Evolutionary conservation across 2,113 vertebrate genomes (phyloP).

Genomic region (Strix aluco): DNA sequence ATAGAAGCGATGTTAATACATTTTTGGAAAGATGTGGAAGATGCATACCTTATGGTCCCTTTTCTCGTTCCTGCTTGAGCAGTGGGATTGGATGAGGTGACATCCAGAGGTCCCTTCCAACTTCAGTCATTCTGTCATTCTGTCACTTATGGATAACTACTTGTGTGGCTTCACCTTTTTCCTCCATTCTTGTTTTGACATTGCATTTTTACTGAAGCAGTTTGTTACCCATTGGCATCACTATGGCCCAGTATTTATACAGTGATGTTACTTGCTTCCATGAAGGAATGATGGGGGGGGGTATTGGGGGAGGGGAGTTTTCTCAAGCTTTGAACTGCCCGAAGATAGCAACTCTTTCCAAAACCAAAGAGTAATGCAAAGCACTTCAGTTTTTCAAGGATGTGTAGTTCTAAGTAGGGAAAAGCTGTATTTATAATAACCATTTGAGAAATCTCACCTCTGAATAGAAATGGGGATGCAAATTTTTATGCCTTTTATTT

Average conservation of each 20-base stretch:
- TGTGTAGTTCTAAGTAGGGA: not conserved
- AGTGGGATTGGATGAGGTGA: not conserved
- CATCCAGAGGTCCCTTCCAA: not conserved
- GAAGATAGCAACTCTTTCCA: not conserved
- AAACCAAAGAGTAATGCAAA: not conserved
- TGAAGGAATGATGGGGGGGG: not conserved
- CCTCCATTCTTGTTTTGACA: not conserved
- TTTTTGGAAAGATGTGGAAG: not conserved
- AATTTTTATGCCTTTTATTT: not conserved
- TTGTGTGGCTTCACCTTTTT: not conserved
- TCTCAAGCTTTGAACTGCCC: not conserved
- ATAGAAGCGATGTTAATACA: not conserved
- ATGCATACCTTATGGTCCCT: not conserved
- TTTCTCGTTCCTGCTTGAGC: not conserved
- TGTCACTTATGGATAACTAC: not conserved
- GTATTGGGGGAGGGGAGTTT: accelerated
- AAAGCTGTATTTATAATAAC: not conserved
- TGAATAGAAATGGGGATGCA: not conserved
- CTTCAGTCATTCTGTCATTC: not conserved
- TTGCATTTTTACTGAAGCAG: not conserved
- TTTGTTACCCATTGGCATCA: not conserved
- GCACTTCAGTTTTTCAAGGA: not conserved
- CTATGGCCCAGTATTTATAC: not conserved
- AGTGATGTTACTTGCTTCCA: not conserved
- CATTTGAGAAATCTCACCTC: not conserved